phyloP scores from a whole-genome alignment of 1,140 invertebrate species.

The Druon quercuslanigerum region DNA sequence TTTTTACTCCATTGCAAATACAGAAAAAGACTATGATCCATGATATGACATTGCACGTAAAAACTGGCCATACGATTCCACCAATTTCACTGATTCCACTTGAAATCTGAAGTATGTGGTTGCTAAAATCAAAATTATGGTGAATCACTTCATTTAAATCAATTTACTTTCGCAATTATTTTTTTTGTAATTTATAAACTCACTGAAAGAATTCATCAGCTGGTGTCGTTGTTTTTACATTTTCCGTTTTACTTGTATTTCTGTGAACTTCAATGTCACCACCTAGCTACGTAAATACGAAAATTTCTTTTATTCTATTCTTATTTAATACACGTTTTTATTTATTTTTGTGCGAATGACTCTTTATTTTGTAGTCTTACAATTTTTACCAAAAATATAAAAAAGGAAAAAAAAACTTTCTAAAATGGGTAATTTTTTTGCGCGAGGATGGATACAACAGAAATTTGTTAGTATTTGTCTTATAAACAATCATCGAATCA shows the following conservation, averaged over 20 bases:
- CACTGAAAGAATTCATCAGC: constrained; percentile 92
- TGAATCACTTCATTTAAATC: too few relatives aligned
- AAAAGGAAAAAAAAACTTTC: background rate
- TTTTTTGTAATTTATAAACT: constrained; percentile 63
- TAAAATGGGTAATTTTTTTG: too few relatives aligned
- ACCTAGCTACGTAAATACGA: constrained; percentile 46
- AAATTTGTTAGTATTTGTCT: background rate
- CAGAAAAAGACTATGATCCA: constrained; percentile 89
- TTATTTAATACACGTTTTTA: constrained; percentile 19
- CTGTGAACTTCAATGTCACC: constrained; percentile 48
- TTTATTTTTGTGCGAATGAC: constrained; percentile 20
- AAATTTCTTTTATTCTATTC: constrained; percentile 31
- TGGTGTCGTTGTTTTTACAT: constrained; percentile 78
- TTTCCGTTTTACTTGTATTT: constrained; percentile 56
- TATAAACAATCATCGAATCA: background rate
- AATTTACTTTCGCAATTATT: too few relatives aligned
- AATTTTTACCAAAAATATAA: constrained; percentile 27
- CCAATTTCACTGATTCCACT: constrained; percentile 81
- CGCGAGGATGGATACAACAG: background rate
- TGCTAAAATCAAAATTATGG: constrained; percentile 73
- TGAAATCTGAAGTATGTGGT: constrained; percentile 82
- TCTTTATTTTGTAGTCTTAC: background rate
- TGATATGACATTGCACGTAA: constrained; percentile 81
- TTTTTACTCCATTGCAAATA: constrained; percentile 87
- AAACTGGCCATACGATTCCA: constrained; percentile 83